phyloP scores from a whole-genome alignment of 2,888 invertebrate species.

The Drosophila bunnanda region DNA sequence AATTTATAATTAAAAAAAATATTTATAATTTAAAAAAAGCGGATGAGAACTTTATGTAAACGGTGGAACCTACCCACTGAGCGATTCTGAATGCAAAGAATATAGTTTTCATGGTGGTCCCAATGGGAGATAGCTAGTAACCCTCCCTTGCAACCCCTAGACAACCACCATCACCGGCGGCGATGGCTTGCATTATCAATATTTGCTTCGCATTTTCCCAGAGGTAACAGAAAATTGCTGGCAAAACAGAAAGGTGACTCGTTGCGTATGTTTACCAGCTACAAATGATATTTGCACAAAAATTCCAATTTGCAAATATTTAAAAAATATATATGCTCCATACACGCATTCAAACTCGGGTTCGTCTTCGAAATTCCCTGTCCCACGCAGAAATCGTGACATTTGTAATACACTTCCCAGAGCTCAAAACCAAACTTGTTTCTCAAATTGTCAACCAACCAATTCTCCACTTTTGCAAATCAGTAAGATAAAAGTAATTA shows the following conservation, averaged over 20 bases:
- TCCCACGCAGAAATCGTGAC: neutral
- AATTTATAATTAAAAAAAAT: too few species aligned
- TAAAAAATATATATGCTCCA: neutral
- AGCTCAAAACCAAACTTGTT: too few species aligned
- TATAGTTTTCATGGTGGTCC: too few species aligned
- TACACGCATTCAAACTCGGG: neutral
- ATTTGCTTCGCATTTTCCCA: slow-evolving; percentile 21
- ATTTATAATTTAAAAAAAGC: too few species aligned
- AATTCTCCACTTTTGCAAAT: too few species aligned
- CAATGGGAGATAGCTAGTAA: neutral
- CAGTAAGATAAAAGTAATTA: too few species aligned
- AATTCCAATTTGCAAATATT: slow-evolving; percentile 41
- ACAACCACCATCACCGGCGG: neutral
- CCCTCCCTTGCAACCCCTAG: neutral
- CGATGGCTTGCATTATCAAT: slow-evolving; percentile 17
- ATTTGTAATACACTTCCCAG: slow-evolving; percentile 4
- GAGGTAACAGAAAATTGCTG: slow-evolving; percentile 30
- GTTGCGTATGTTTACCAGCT: slow-evolving; percentile 13
- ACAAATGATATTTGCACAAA: slow-evolving; percentile 44
- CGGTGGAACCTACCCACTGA: too few species aligned
- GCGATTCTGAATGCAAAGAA: too few species aligned
- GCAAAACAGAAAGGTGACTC: slow-evolving; percentile 1
- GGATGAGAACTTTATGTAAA: too few species aligned
- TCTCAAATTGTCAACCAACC: too few species aligned
- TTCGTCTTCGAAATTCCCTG: slow-evolving; percentile 1